Evolutionary conservation across 53 echinoderm and acorn worm species (phyloP), one percentile per base, ranked within the genome.

Genomic region (Echinometra lucunter): DNA sequence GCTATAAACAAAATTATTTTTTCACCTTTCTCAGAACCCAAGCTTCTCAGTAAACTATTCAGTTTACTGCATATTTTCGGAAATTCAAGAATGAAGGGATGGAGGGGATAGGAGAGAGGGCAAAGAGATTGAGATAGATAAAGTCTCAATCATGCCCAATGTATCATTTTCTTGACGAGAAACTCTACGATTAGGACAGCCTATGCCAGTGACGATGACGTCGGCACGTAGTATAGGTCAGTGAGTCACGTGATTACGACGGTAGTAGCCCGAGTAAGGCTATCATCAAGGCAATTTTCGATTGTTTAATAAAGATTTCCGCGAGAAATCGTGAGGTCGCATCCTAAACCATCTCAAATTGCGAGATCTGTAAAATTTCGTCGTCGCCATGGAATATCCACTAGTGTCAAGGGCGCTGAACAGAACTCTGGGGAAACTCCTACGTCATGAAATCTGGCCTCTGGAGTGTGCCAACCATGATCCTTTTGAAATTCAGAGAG

Each of bases 261-360:
- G 69, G 19, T 11, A 78, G 12, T 40, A 78, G 78, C 35, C 32
- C 21, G 78, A 42, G 78, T n/a, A 38, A 17, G 38, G 38, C 78
- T 34, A 42, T 42, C 21, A 78, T 78, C 19, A 17, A 78, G 78
- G 40, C 42, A 78, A 35, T 42, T 34, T 69, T 12, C 34, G 11
- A 69, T 69, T 78, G 72, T 78, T 78, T 78, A 35, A 40, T 78
- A 18, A 78, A 78, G 78, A 78, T 78, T 78, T 78, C 42, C 42
- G 21, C 34, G 19, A 18, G 38, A 38, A 78, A 40, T 78, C 78
- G 78, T 78, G 78, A 78, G 42, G 78, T 42, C 6, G 78, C 78
- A 78, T 78, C 78, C 7, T 78, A 40, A 78, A 17, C 78, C 21
- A 16, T 16, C 21, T 78, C 78, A 40, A 19, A 78, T 78, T 16